Evolutionary conservation across 2,888 invertebrate genomes (phyloP).

Genomic region (Oasisia sp.): DNA sequence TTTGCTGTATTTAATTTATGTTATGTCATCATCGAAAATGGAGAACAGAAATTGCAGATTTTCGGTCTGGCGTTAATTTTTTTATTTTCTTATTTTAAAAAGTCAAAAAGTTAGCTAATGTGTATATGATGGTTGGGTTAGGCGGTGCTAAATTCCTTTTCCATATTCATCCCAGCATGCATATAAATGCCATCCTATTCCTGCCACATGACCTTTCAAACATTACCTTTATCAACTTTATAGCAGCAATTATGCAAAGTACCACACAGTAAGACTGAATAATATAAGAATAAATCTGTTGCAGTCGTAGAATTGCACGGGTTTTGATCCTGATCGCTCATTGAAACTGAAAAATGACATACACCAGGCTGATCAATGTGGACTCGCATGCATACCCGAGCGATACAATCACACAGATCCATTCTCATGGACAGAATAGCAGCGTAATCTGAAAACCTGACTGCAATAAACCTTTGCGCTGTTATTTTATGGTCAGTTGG

Average conservation of each 20-base stretch:
- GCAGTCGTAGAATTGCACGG: not conserved
- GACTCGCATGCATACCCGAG: not conserved
- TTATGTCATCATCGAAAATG: not conserved
- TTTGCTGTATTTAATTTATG: not conserved
- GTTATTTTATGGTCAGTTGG: not conserved
- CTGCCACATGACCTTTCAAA: not conserved
- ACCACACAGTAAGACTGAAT: not conserved
- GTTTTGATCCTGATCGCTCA: not conserved
- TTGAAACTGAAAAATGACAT: not conserved
- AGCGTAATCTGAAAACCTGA: not conserved
- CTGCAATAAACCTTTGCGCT: not conserved
- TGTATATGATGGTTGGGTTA: not conserved
- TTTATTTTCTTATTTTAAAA: not conserved
- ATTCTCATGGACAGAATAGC: not conserved
- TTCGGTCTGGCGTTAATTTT: not conserved
- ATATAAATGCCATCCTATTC: not conserved
- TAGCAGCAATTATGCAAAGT: not conserved
- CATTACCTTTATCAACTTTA: not conserved
- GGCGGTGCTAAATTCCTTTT: not conserved
- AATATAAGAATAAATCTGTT: not conserved
- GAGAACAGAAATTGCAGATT: not conserved
- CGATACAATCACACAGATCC: not conserved
- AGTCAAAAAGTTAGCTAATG: not conserved
- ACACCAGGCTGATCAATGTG: not conserved
- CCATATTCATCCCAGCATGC: not conserved